Base-by-base conservation (phyloP, 2,113 vertebrate genomes). In the Marcusenius ussheri region DNA sequence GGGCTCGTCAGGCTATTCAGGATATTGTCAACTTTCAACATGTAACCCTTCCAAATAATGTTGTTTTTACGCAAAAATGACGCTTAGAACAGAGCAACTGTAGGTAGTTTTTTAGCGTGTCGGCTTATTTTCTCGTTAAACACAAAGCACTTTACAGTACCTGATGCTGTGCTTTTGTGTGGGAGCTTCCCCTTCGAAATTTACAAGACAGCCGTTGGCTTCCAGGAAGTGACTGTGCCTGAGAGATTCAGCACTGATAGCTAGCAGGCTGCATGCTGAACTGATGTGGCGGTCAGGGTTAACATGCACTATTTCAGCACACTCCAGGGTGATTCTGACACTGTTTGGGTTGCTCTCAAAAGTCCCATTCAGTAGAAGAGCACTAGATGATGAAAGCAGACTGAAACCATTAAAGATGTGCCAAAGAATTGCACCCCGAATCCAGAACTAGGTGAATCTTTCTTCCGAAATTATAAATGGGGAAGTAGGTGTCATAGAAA, bases 171-270 rank as follows among this genome's bases (percentile, higher is more conserved):
- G 74, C 35, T 5, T 84, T 47, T 85, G 42, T 42, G 47, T 51
- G 80, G 86, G 91, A 83, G 83, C 88, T 66, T 87, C 90, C 87
- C 10, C 17, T 89, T 58, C 45, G 9, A 46, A 24, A 21, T n/a
- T 83, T 87, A 91, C 77, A 27, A 91, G 88, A 91, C 91, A 66
- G 5, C 47, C 21, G 46, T 83, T 13, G 39, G 77, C 70, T 92
- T 93, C 88, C 91, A 88, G 91, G 91, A 92, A 93, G 88, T 77
- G n/a, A 5, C 42, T 84, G 66, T 80, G 89, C 39, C 19, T 88
- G n/a, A 19, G 27, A 50, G 58, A 90, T 85, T 31, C 87, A 62
- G 70, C 56, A 27, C 58, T 62, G n/a, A 85, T 89, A 83, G 50
- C 49, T 77, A 24, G 21, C 49, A 42, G 35, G 5, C 70, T 42